Conservation (phyloP, 2,113 vertebrate genomes). For the Austrofundulus limnaeus region DNA sequence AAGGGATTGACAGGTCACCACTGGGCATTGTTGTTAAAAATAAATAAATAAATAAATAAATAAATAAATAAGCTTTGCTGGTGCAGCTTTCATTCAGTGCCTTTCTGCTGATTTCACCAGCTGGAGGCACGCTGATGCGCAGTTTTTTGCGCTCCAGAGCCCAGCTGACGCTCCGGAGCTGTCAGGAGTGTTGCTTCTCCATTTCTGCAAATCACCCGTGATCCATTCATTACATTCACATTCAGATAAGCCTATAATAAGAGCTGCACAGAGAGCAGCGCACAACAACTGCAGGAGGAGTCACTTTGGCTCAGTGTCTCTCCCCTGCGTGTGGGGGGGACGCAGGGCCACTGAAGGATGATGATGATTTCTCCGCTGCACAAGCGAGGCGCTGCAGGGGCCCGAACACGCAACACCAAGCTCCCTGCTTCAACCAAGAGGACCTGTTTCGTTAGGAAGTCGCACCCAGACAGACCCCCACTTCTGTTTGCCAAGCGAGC, state of each 20-base stretch:
- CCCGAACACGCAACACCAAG: slow-evolving; percentile 24
- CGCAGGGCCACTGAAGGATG: slow-evolving; percentile 69
- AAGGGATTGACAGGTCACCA: slow-evolving; percentile 8
- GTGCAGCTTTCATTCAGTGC: not conserved
- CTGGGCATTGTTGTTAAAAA: not conserved
- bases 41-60: too few relatives aligned
- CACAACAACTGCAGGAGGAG: slow-evolving; percentile 51
- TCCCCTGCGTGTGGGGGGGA: slow-evolving; percentile 42
- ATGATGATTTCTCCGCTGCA: slow-evolving; percentile 58
- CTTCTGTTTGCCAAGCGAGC: not conserved
- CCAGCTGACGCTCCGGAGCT: slow-evolving; percentile 24
- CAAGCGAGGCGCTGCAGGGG: slow-evolving; percentile 47
- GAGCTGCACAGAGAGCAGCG: slow-evolving; percentile 26
- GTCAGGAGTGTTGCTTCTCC: slow-evolving; percentile 39
- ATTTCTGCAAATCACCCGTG: slow-evolving; percentile 39
- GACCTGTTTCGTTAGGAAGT: not conserved
- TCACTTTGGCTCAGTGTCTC: slow-evolving; percentile 72
- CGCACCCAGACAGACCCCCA: not conserved
- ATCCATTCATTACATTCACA: slow-evolving; percentile 59
- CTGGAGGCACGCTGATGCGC: too few relatives aligned
- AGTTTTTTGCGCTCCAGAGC: slow-evolving; percentile 38
- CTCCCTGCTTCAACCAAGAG: slow-evolving; percentile 14
- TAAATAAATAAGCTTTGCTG: not conserved
- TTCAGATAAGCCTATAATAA: slow-evolving; percentile 25
- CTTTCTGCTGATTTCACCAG: not conserved